These are phyloP conservation scores for Reticulitermes lucifugus DNA, from an alignment of 2,888 invertebrate species.

Conservation along the genomic window DNA sequence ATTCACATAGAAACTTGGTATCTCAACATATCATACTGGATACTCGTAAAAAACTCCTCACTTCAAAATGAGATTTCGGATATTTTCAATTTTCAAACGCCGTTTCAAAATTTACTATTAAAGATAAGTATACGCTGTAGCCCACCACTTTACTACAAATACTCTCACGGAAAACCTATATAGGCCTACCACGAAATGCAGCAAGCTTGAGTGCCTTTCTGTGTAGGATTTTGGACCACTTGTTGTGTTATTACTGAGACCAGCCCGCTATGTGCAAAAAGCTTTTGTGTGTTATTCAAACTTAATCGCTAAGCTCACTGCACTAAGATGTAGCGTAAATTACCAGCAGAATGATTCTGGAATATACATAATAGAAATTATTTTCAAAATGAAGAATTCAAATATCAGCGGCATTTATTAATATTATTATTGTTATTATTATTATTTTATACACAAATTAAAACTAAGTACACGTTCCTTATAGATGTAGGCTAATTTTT, in stretches of 20 bases:
- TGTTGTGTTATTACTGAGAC: not conserved
- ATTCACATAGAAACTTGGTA: no score
- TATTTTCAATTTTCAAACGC: not conserved
- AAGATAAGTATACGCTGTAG: not conserved
- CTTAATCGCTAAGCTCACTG: not conserved
- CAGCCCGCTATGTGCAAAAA: not conserved
- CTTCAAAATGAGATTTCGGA: not conserved
- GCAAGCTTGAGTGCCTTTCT: not conserved
- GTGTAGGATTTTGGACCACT: conserved; percentile 8
- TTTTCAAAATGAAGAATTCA: no score
- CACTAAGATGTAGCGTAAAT: not conserved
- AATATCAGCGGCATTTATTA: no score
- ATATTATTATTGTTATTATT: no score
- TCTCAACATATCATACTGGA: not conserved
- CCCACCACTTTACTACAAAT: not conserved
- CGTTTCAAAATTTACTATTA: not conserved
- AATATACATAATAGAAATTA: not conserved
- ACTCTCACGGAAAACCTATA: not conserved
- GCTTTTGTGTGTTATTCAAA: not conserved
- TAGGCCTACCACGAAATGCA: not conserved
- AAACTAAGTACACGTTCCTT: no score
- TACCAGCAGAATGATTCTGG: not conserved
- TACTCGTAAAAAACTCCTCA: not conserved
- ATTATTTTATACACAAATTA: no score
- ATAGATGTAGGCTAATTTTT: no score